These are phyloP conservation scores for Octodonta nipae DNA, from an alignment of 2,888 invertebrate genomes.

Conservation along the genomic window DNA sequence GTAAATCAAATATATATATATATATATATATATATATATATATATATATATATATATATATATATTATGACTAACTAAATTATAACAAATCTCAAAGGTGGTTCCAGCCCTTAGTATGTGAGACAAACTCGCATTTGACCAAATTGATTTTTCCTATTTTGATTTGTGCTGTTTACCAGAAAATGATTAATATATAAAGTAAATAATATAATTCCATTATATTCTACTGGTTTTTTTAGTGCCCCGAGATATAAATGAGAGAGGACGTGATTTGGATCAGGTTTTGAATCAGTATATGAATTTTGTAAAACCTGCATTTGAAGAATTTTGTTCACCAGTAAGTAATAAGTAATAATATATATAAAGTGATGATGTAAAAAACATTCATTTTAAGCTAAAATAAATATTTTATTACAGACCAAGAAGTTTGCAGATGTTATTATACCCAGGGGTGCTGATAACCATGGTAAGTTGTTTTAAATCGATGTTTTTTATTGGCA, in stretches of 20 bases:
- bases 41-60: background rate
- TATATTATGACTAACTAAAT: background rate
- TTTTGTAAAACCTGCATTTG: constrained; percentile 98
- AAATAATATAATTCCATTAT: background rate
- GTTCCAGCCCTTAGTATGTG: no score
- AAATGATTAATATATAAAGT: no score
- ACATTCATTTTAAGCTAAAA: constrained; percentile 1
- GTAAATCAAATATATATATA: no score
- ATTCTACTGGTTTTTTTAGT: constrained; percentile 45
- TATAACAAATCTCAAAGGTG: no score
- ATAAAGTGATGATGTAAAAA: background rate
- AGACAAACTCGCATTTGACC: no score
- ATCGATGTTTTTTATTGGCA: no score
- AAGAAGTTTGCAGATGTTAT: constrained; percentile 99
- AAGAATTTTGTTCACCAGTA: constrained; percentile 95
- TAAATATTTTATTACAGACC: constrained; percentile 52
- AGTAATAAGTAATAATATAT: no score
- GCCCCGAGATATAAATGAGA: constrained; percentile 86
- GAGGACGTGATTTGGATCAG: constrained; percentile 85
- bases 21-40: constrained; percentile 4
- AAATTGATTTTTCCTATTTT: no score
- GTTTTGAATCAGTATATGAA: constrained; percentile 94
- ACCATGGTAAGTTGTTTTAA: constrained; percentile 64
- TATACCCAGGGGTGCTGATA: constrained; percentile 96
- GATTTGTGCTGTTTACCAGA: no score